Base-by-base conservation (phyloP, 2,113 vertebrate species). In the Seriola aureovittata region DNA sequence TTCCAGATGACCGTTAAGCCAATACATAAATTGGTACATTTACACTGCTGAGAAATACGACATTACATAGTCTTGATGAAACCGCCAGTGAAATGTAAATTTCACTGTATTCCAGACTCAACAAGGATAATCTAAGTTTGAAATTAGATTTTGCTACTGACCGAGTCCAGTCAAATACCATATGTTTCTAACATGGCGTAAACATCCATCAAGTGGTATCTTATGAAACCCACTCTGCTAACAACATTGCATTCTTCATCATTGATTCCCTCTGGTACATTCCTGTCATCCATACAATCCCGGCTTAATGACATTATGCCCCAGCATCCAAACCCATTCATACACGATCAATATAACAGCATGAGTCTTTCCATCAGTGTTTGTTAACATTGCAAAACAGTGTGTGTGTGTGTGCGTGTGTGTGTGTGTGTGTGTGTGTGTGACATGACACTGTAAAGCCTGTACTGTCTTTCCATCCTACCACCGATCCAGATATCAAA, bases 301-400 rank as follows among this genome's bases (percentile, higher is more conserved):
- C 62, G 71, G 42, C 72, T 77, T 93, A 93, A 92, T 91, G 78
- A 80, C 88, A 91, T 93, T 91, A 94, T 75, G 74, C 86, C 73
- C 58, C 69, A 60, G 80, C 80, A 84, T 90, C 82, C 77, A 94
- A 92, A 92, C 83, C 84, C 89, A 90, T 92, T 93, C 89, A 77
- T 85, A 89, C 91, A 29, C 46, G 46, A 90, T 93, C 91, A 91
- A 91, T 93, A 91, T 23, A 75, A 70, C 93, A 92, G 92, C 91
- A 86, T 69, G 89, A 84, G 75, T 87, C 87, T 85, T 89, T 92
- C 81, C 85, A 93, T 91, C 81, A 71, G 82, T 62, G 42, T 86
- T 92, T 87, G 85, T 89, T 93, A 92, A 87, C 75, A 84, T 13
- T 78, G 81, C 14, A 87, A 91, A 92, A 89, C 29, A 29, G 2